Conservation (phyloP, 2,888 invertebrate genomes). For the Mycalesis mineus region DNA sequence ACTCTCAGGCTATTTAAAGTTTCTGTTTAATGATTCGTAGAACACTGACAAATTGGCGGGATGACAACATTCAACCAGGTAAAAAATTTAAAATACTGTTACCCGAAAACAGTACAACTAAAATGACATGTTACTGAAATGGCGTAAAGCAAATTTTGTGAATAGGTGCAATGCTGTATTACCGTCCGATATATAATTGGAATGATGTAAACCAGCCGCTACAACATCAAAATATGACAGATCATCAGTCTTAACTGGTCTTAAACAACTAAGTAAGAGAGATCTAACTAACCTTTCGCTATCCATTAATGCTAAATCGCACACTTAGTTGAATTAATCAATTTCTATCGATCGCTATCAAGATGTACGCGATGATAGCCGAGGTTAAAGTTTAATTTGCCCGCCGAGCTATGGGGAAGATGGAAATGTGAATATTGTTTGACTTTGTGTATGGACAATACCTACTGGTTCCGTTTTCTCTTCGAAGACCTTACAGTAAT, state of each 20-base stretch:
- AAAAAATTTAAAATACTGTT: too few species aligned
- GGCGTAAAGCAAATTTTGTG: too few species aligned
- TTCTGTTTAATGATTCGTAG: too few species aligned
- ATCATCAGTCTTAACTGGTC: constrained; percentile 7
- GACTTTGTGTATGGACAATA: constrained; percentile 1
- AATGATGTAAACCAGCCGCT: background rate
- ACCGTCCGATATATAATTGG: background rate
- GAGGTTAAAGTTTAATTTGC: constrained; percentile 13
- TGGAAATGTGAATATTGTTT: constrained; percentile 14
- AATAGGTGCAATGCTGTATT: too few species aligned
- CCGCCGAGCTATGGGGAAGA: constrained; percentile 1
- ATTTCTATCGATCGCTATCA: constrained; percentile 13
- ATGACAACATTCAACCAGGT: too few species aligned
- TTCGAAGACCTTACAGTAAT: background rate
- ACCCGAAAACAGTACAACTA: too few species aligned
- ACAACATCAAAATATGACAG: background rate
- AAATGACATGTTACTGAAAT: too few species aligned
- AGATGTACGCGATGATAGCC: constrained; percentile 15
- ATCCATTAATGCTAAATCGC: constrained; percentile 13
- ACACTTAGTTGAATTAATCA: constrained; percentile 16
- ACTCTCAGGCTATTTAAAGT: too few species aligned
- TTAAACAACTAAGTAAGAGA: constrained; percentile 1
- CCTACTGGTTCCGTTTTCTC: background rate
- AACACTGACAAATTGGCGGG: too few species aligned
- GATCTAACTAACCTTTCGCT: constrained; percentile 10